Percentiles rank a stretch among this genome's conserved stretches.
Conservation (phyloP, 2,888 invertebrate genomes). For the Leucophenga maculata region DNA sequence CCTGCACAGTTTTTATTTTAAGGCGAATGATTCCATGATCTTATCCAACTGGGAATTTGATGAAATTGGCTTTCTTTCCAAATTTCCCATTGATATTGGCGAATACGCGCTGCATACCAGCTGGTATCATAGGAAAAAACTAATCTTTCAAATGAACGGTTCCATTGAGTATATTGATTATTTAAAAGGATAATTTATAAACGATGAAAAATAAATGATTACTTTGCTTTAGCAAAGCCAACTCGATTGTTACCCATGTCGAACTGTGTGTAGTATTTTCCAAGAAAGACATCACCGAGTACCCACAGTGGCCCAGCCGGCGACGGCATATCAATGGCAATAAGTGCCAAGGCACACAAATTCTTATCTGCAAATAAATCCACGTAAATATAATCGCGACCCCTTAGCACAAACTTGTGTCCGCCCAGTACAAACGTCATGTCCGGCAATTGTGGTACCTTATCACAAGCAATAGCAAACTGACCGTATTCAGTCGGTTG, state of each 20-base stretch:
- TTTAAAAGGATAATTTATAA: too few species aligned
- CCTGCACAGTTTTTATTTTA: neutral
- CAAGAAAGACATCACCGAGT: conserved; percentile 54
- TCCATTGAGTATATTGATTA: neutral
- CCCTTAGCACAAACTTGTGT: conserved; percentile 80
- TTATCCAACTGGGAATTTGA: neutral
- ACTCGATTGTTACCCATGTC: conserved; percentile 59
- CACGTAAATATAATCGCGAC: conserved; percentile 88
- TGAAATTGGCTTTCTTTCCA: neutral
- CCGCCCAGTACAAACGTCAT: conserved; percentile 85
- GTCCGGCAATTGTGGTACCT: conserved; percentile 83
- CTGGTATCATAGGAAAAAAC: neutral
- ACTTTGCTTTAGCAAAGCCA: conserved; percentile 70
- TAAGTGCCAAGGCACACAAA: conserved; percentile 74
- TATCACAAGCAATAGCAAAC: conserved; percentile 83
- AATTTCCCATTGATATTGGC: neutral
- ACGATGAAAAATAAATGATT: neutral
- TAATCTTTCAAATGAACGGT: neutral
- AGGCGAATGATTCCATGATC: neutral
- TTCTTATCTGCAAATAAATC: conserved; percentile 85
- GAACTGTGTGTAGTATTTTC: conserved; percentile 57
- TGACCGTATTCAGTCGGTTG: conserved; percentile 87
- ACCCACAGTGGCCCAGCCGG: conserved; percentile 57
- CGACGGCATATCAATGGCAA: conserved; percentile 55
- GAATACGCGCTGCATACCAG: neutral